These are phyloP conservation scores for Rhipidura dahli DNA, from an alignment of 2,113 vertebrate genomes.

Conservation along the genomic window DNA sequence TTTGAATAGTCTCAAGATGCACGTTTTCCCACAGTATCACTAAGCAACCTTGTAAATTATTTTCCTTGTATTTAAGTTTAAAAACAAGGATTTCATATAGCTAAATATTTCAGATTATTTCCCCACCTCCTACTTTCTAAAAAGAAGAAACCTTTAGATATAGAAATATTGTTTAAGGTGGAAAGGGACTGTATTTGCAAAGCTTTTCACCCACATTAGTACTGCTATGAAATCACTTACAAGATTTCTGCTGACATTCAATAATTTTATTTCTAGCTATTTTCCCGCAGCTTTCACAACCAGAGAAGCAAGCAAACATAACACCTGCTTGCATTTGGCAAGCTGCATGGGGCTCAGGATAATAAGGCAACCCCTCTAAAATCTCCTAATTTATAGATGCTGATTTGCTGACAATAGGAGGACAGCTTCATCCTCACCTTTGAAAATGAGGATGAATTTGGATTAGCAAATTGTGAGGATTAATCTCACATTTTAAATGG, in stretches of 20 bases:
- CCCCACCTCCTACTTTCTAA: neutral
- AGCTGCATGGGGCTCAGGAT: neutral
- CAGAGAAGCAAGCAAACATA: neutral
- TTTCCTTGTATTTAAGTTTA: neutral
- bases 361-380: neutral
- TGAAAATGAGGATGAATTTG: neutral
- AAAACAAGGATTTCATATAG: neutral
- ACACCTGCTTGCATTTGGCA: constrained; percentile 38
- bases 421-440: neutral
- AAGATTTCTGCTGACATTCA: constrained; percentile 20
- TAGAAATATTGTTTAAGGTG: neutral
- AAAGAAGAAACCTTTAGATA: neutral
- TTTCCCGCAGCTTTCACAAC: neutral
- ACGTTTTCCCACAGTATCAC: neutral
- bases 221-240: neutral
- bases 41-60: neutral
- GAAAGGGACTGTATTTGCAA: neutral
- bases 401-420: neutral
- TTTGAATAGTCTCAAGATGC: neutral
- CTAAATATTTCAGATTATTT: neutral
- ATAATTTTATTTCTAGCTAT: constrained; percentile 22
- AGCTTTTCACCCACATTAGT: neutral
- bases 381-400: neutral
- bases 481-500: neutral
- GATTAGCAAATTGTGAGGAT: neutral